Evolutionary conservation across 2,888 invertebrate genomes (phyloP).

Genomic region (Punctoribates punctum): DNA sequence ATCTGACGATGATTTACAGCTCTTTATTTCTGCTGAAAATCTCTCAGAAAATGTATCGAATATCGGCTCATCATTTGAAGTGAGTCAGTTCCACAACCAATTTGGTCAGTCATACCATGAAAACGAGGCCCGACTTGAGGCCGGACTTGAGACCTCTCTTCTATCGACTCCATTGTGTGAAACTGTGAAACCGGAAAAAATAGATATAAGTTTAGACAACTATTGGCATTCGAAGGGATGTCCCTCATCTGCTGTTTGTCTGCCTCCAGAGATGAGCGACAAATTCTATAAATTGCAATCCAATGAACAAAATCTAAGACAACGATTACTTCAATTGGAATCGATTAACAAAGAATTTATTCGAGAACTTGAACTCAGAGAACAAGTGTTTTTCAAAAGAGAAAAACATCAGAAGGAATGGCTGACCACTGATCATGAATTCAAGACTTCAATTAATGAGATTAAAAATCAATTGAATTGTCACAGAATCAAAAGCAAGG

Average conservation of each 20-base stretch:
- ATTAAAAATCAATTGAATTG: background rate
- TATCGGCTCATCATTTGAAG: slow-evolving; percentile 31
- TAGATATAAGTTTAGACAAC: slow-evolving; percentile 5
- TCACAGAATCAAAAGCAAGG: background rate
- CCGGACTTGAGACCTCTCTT: background rate
- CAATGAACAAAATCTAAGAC: slow-evolving; percentile 46
- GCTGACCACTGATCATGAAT: background rate
- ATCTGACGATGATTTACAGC: slow-evolving; percentile 29
- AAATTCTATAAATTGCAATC: slow-evolving; percentile 44
- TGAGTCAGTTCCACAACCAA: slow-evolving; percentile 5
- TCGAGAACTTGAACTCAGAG: slow-evolving; percentile 46
- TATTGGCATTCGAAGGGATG: background rate
- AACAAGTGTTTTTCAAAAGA: slow-evolving; percentile 44
- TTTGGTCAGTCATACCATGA: background rate
- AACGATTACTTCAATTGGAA: slow-evolving; percentile 44
- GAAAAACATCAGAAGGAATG: slow-evolving; percentile 42
- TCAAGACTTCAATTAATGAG: background rate
- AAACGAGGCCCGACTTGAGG: background rate
- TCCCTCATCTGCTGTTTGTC: background rate
- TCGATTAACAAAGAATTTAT: slow-evolving; percentile 46
- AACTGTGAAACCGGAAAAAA: slow-evolving; percentile 34
- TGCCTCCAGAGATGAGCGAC: slow-evolving; percentile 6
- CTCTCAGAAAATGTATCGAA: background rate
- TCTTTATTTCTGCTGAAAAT: slow-evolving; percentile 36
- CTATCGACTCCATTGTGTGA: slow-evolving; percentile 32